Conservation (phyloP, 2,888 invertebrate genomes). For the Drepanosiphum platanoidis region DNA sequence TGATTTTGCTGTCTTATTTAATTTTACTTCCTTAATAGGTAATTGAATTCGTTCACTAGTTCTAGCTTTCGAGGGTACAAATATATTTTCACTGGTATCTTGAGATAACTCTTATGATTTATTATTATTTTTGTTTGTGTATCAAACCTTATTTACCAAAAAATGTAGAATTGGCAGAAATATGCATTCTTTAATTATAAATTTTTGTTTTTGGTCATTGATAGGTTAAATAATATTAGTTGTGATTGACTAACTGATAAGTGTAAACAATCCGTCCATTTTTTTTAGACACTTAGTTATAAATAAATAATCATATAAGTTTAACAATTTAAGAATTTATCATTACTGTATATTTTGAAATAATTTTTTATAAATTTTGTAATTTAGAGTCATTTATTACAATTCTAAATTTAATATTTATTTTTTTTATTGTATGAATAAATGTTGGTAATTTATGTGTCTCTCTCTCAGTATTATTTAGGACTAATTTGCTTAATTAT, state of each 20-base stretch:
- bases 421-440: background rate
- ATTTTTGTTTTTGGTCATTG: background rate
- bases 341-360: background rate
- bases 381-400: background rate
- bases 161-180: background rate
- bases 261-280: conserved; percentile 46
- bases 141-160: background rate
- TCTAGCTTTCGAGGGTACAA: no score
- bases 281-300: conserved; percentile 17
- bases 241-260: conserved; percentile 34
- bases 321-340: conserved; percentile 1
- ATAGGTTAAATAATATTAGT: background rate
- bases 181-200: background rate
- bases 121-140: background rate
- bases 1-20: no score
- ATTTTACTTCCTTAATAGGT: no score
- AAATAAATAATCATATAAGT: background rate
- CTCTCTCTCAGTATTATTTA: background rate
- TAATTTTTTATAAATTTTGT: background rate
- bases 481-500: background rate
- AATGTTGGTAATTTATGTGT: background rate
- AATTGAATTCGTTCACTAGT: no score
- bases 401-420: background rate
- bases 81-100: no score
- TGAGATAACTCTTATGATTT: no score